A percentile compares a stretch with the other conserved stretches of the same genome.
These are phyloP conservation scores for Apodemus sylvaticus DNA, from an alignment of 2,113 vertebrate genomes.

Conservation along the genomic window DNA sequence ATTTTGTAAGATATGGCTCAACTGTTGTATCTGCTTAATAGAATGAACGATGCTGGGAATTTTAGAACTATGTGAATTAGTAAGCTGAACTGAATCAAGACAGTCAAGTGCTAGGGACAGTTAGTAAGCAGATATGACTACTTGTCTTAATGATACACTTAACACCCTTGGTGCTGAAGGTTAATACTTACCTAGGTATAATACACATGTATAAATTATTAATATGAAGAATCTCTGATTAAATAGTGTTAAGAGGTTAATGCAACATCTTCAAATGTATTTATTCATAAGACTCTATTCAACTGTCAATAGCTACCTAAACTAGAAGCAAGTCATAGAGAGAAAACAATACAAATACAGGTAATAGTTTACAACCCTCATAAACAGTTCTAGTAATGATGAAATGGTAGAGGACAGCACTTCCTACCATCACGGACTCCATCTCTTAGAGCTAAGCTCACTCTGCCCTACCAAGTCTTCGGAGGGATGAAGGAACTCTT, in stretches of 20 bases:
- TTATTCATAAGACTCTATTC: conserved; percentile 1
- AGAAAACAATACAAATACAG: conserved; percentile 23
- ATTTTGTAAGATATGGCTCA: conserved; percentile 28
- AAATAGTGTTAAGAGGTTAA: conserved; percentile 53
- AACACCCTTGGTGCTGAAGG: conserved; percentile 7
- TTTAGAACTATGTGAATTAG: conserved; percentile 36
- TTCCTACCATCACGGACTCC: background rate
- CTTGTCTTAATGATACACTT: background rate
- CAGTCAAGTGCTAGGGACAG: background rate
- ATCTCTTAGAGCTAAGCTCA: background rate
- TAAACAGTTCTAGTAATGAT: conserved; percentile 33
- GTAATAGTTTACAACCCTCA: background rate
- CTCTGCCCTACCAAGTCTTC: background rate
- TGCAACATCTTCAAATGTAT: conserved; percentile 40
- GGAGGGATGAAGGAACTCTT: conserved; percentile 12
- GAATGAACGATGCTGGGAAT: background rate
- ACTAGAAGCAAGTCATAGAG: background rate
- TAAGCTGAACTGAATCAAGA: conserved; percentile 2
- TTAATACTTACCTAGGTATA: conserved; percentile 39
- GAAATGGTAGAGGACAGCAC: background rate
- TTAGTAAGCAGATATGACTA: background rate
- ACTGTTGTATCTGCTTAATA: background rate
- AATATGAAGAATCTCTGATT: background rate
- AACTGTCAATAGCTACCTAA: background rate
- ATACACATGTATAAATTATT: conserved; percentile 39